These are phyloP conservation scores for Syrrhaptes paradoxus DNA, from an alignment of 2,113 vertebrate species.

Conservation along the genomic window DNA sequence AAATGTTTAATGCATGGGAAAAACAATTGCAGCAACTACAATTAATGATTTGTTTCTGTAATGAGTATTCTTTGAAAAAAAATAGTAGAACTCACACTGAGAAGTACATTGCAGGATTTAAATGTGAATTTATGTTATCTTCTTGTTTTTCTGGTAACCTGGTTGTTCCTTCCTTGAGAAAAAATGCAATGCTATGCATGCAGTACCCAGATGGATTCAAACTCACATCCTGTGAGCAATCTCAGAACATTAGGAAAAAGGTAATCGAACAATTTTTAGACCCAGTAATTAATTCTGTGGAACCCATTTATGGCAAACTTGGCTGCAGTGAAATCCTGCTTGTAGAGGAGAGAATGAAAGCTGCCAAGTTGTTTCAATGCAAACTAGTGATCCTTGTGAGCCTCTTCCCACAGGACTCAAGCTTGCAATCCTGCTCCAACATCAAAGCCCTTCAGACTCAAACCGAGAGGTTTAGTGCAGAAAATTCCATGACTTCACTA, in stretches of 20 bases:
- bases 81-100: not conserved
- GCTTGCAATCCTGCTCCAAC: not conserved
- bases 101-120: not conserved
- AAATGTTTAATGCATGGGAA: not conserved
- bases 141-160: not conserved
- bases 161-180: not conserved
- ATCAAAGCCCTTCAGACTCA: not conserved
- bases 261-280: not conserved
- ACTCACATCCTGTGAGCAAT: not conserved
- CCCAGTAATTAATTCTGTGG: not conserved
- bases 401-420: not conserved
- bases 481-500: slow-evolving; percentile 58
- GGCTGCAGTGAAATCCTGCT: not conserved
- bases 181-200: not conserved
- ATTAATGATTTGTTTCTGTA: not conserved
- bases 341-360: not conserved
- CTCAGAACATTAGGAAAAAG: not conserved
- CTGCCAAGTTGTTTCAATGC: not conserved
- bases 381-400: not conserved
- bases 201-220: not conserved
- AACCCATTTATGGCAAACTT: not conserved
- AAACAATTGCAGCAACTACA: not conserved
- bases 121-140: not conserved
- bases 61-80: not conserved
- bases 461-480: not conserved